Conservation (phyloP, 2,888 invertebrate genomes). For the Plagiodera versicolora region DNA sequence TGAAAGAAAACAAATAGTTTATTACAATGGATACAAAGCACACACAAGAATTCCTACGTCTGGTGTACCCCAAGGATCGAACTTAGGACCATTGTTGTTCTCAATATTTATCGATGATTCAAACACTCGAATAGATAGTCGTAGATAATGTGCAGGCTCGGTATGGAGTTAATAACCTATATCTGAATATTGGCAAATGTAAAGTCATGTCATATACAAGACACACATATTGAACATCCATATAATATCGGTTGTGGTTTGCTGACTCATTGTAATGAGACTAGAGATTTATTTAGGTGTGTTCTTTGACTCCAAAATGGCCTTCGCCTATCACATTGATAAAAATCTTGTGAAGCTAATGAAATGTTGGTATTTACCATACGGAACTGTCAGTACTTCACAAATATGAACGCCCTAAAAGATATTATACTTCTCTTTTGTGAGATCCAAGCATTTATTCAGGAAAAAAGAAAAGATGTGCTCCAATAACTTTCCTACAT, state of each 20-base stretch:
- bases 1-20: no score
- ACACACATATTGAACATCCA: background rate
- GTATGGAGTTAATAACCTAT: background rate
- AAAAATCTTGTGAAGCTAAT: background rate
- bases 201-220: background rate
- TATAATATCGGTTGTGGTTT: background rate
- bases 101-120: no score
- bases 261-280: background rate
- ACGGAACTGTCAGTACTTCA: background rate
- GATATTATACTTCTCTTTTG: no score
- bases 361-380: background rate
- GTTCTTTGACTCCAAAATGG: background rate
- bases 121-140: no score
- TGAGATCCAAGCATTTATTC: no score
- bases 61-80: background rate
- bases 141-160: constrained; percentile 3
- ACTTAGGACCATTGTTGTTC: no score
- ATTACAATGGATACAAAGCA: background rate
- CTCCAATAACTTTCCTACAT: no score
- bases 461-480: no score
- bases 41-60: background rate
- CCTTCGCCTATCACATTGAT: background rate
- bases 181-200: background rate
- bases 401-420: background rate
- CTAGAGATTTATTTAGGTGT: no score